Evolutionary conservation across 2,113 vertebrate species (phyloP), one percentile per base, ranked within the genome.

Genomic region (Pachyramphus minor): DNA sequence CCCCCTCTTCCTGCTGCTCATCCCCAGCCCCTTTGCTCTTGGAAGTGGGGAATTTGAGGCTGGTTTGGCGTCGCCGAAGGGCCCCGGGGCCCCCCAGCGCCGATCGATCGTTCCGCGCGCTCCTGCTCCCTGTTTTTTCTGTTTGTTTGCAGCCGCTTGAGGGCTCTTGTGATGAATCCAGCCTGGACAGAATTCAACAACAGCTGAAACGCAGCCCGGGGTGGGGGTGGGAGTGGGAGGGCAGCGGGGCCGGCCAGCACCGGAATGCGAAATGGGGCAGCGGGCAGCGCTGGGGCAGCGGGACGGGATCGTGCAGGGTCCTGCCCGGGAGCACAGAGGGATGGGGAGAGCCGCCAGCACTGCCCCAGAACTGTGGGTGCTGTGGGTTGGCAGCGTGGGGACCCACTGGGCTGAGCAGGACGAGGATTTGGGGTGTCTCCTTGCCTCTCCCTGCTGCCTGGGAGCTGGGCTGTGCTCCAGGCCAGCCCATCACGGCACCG

Each of bases 81-180:
- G 87, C 75, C 80, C 69, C 6, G 3, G 35, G 27, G 85, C 91
- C 86, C 85, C 89, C 86, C 89, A 58, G 91, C 9, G 3, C 91
- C 80, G 31, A 95, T 96, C 91, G 95, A 95, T 96, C 59, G 68
- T 80, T 92, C 91, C 31, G 86, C 66, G 90, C 30, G 25, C 90
- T 96, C 94, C 82, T 39, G 75, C 90, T 91, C 28, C 78, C 75
- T 84, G 69, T 73, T 66, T 88, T 58, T 88, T 67, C 89, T 94
- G 91, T 96, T 96, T 96, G 91, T 96, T 96, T 96, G 93, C 95
- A 95, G 96, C 96, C 95, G 96, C 93, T 96, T 96, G 96, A 94
- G 96, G 96, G 96, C 96, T 93, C 96, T 96, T 96, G 96, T 96
- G 96, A 96, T 96, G 96, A 92, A 95, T 96, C 95, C 96, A 90